phyloP scores from a whole-genome alignment of 1,140 invertebrate species.

The Artemia franciscana region DNA sequence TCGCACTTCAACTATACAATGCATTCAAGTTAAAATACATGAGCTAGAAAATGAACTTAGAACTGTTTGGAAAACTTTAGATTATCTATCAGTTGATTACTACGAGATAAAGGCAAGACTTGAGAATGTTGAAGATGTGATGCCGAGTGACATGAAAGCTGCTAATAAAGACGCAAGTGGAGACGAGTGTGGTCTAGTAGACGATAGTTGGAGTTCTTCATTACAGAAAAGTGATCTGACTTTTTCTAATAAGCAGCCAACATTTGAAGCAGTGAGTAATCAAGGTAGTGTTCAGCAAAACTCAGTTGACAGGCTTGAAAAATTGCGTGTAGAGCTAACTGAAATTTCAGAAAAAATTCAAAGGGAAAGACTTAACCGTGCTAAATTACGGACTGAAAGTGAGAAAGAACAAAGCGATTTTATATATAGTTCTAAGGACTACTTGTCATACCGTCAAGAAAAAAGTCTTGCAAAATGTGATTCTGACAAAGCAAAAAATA shows the following conservation, averaged over 20 bases:
- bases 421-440: not conserved
- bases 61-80: constrained; percentile 71
- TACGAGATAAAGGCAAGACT: constrained; percentile 80
- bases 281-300: not conserved
- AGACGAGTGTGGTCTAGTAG: constrained; percentile 17
- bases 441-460: not conserved
- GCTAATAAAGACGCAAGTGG: constrained; percentile 17
- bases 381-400: not conserved
- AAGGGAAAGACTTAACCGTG: not conserved
- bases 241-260: too few species aligned
- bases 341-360: not conserved
- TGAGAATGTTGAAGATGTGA: constrained; percentile 65
- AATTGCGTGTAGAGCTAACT: not conserved
- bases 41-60: constrained; percentile 69
- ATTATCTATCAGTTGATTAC: constrained; percentile 70
- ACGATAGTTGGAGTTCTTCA: constrained; percentile 17
- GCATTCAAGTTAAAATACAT: constrained; percentile 54
- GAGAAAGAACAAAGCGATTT: not conserved
- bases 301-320: not conserved
- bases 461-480: not conserved
- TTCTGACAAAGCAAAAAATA: not conserved
- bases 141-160: constrained; percentile 21
- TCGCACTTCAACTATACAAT: too few species aligned
- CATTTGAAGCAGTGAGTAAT: not conserved
- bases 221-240: too few species aligned